Percentiles rank a stretch among this genome's conserved stretches.
Evolutionary conservation across 2,113 vertebrate genomes (phyloP).

Genomic region (Leucosticte australis): DNA sequence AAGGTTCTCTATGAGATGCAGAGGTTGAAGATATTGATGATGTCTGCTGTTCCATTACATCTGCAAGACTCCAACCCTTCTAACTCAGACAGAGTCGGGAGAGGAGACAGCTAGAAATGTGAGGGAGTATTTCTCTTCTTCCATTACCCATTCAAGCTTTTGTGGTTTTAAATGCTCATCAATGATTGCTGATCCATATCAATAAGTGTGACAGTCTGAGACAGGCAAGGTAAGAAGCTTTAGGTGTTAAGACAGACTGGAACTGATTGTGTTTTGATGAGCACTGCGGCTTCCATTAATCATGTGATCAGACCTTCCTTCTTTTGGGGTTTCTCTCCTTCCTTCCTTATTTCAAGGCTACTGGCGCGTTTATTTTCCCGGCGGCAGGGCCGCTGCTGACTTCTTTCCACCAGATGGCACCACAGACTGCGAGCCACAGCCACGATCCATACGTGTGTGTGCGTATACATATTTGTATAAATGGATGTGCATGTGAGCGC

Average conservation of each 20-base stretch:
- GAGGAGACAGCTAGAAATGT: neutral
- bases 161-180: neutral
- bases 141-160: neutral
- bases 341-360: neutral
- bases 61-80: neutral
- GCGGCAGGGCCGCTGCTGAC: neutral
- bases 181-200: neutral
- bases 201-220: neutral
- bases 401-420: conserved; percentile 78
- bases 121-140: neutral
- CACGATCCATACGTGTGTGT: neutral
- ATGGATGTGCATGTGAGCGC: neutral
- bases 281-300: neutral
- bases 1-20: neutral
- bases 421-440: conserved; percentile 66
- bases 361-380: neutral
- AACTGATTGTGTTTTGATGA: neutral
- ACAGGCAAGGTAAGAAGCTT: neutral
- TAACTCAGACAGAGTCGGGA: neutral
- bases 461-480: neutral
- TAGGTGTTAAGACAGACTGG: neutral
- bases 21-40: neutral
- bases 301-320: neutral
- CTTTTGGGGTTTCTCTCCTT: neutral
- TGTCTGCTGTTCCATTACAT: neutral